These are phyloP conservation scores for Steinernema feltiae DNA, from an alignment of 1,140 invertebrate species.

Conservation along the genomic window DNA sequence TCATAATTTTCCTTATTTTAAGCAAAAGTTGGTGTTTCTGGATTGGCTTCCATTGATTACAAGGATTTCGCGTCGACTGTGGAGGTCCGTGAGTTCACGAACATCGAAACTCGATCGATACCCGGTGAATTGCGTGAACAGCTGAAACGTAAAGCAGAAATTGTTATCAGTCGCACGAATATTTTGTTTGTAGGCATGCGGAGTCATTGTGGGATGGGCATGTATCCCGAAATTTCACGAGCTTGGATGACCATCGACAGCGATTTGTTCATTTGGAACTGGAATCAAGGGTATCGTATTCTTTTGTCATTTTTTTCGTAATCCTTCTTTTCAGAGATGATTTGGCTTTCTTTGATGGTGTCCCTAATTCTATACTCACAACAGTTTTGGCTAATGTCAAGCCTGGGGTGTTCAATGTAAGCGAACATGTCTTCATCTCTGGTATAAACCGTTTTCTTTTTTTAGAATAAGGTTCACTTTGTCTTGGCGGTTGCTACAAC, in stretches of 20 bases:
- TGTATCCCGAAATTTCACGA: slow-evolving; percentile 87
- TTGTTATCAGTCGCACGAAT: not conserved
- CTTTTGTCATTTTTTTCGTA: not conserved
- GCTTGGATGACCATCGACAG: slow-evolving; percentile 96
- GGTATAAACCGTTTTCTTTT: slow-evolving; percentile 5
- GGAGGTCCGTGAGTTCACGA: slow-evolving; percentile 34
- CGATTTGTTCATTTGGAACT: slow-evolving; percentile 93
- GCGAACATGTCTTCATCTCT: not conserved
- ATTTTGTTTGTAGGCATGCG: slow-evolving; percentile 70
- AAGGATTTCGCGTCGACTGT: slow-evolving; percentile 19
- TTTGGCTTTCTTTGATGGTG: slow-evolving; percentile 57
- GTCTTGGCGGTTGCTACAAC: slow-evolving; percentile 82
- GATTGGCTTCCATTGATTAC: slow-evolving; percentile 34
- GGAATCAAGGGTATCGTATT: slow-evolving; percentile 72
- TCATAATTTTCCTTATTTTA: too few relatives aligned
- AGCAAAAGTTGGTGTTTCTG: slow-evolving; percentile 29
- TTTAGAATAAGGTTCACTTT: slow-evolving; percentile 78
- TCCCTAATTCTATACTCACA: slow-evolving; percentile 57
- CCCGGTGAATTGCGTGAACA: slow-evolving; percentile 43
- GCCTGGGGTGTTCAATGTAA: slow-evolving; percentile 47
- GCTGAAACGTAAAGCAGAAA: slow-evolving; percentile 36
- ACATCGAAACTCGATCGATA: slow-evolving; percentile 38
- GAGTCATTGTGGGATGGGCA: slow-evolving; percentile 86
- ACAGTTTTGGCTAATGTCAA: slow-evolving; percentile 54
- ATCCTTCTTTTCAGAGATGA: slow-evolving; percentile 48